phyloP scores from a whole-genome alignment of 2,113 vertebrate genomes.

The Phycodurus eques region DNA sequence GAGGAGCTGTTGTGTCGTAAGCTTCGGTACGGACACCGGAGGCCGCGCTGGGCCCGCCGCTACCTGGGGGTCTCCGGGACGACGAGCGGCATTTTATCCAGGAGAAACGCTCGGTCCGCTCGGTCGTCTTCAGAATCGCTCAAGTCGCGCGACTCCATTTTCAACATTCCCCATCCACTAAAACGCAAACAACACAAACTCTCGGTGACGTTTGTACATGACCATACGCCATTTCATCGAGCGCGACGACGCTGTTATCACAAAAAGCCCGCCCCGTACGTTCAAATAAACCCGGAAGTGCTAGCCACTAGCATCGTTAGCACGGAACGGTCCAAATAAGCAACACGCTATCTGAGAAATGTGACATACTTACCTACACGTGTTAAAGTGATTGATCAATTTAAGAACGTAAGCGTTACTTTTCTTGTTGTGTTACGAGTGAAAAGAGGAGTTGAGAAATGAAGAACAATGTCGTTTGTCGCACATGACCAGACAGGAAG shows the following conservation, averaged over 20 bases:
- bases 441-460: neutral
- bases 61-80: slow-evolving; percentile 76
- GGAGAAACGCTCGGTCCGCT: slow-evolving; percentile 56
- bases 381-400: neutral
- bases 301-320: neutral
- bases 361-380: neutral
- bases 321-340: neutral
- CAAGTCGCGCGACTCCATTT: slow-evolving; percentile 28
- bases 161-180: neutral
- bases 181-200: neutral
- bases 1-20: too few relatives aligned
- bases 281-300: neutral
- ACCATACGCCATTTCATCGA: neutral
- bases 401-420: neutral
- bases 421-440: neutral
- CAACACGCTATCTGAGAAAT: neutral
- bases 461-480: too few relatives aligned
- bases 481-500: neutral
- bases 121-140: slow-evolving; percentile 34
- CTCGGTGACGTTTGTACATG: neutral
- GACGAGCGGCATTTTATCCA: slow-evolving; percentile 34
- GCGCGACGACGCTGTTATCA: neutral
- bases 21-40: too few relatives aligned
- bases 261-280: too few relatives aligned
- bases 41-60: too few relatives aligned